Conservation (phyloP, 2,797 vertebrate species). For the Acomys russatus region DNA sequence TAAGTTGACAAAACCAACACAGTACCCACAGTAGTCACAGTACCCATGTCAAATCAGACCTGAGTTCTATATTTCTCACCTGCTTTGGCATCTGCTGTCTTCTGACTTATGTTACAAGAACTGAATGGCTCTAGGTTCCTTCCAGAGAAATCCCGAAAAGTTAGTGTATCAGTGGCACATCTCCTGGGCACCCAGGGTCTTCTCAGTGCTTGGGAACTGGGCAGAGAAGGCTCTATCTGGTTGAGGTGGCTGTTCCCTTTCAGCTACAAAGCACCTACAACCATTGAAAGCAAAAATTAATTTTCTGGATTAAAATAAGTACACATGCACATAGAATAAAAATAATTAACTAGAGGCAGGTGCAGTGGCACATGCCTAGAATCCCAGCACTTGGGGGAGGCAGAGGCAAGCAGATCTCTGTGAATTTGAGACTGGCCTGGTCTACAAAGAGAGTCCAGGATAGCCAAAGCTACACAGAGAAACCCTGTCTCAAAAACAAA, state of each 20-base stretch:
- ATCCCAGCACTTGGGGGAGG: no score
- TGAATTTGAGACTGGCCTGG: no score
- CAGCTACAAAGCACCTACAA: background rate
- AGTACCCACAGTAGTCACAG: no score
- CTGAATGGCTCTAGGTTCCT: background rate
- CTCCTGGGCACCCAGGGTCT: background rate
- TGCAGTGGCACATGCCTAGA: no score
- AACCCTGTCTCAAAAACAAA: no score
- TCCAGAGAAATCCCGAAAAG: background rate
- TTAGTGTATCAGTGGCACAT: background rate
- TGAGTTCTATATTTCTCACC: background rate
- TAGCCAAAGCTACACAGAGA: no score
- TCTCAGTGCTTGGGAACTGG: background rate
- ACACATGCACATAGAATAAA: background rate
- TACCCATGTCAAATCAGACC: background rate
- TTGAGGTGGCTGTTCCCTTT: background rate
- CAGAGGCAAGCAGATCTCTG: no score
- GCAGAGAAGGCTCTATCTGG: no score
- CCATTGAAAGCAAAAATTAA: background rate
- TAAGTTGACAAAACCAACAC: background rate
- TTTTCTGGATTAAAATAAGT: background rate
- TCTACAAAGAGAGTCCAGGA: no score
- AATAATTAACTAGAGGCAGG: background rate
- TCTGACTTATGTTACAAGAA: background rate
- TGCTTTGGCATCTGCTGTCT: background rate